Evolutionary conservation across 1,140 invertebrate genomes (phyloP).

Genomic region (Trichonephila inaurata): DNA sequence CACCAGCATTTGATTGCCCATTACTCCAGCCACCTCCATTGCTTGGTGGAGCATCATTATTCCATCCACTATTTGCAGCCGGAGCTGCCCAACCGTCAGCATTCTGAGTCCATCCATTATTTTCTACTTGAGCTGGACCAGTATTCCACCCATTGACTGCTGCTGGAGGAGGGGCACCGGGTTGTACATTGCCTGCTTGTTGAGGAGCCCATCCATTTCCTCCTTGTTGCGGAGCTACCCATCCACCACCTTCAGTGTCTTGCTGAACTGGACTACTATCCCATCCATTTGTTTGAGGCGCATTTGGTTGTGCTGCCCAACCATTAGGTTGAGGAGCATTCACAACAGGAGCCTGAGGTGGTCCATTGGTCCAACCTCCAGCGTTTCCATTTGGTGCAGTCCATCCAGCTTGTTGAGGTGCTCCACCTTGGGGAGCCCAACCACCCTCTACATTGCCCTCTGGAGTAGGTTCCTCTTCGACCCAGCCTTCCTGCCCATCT

Average conservation of each 20-base stretch:
- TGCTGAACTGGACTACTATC: background rate
- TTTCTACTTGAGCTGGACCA: background rate
- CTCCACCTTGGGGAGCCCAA: constrained; percentile 16
- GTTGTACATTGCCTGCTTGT: background rate
- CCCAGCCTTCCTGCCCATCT: constrained; percentile 14
- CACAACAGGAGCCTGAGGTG: background rate
- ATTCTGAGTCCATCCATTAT: constrained; percentile 43
- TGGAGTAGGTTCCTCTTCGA: background rate
- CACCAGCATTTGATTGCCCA: constrained; percentile 18
- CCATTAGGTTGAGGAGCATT: constrained; percentile 22
- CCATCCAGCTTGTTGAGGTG: background rate
- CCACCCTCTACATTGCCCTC: constrained; percentile 8
- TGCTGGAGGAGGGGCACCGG: background rate
- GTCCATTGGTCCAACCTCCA: constrained; percentile 31
- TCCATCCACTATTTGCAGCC: background rate
- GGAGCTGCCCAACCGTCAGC: constrained; percentile 12
- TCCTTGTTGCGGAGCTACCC: background rate
- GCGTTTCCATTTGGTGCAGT: constrained; percentile 12
- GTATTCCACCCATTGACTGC: constrained; percentile 6
- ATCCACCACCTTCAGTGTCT: background rate
- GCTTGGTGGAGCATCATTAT: constrained; percentile 3
- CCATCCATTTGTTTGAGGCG: background rate
- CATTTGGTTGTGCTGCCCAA: constrained; percentile 11
- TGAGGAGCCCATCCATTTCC: constrained; percentile 16
- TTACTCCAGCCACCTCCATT: constrained; percentile 35